Conservation (phyloP, 2,113 vertebrate genomes). For the Lampris incognitus region DNA sequence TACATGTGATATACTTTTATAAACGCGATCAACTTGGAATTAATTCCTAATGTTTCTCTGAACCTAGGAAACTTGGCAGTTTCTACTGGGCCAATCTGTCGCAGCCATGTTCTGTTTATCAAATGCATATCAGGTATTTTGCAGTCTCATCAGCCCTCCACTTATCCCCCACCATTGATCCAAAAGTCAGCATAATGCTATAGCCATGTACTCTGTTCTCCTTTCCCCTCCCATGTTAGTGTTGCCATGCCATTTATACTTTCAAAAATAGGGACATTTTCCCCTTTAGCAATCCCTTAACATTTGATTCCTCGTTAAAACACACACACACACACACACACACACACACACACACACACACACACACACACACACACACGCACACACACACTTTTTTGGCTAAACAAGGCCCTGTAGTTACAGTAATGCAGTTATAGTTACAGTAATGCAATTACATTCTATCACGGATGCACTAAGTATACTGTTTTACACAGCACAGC, state of each 20-base stretch:
- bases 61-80: not conserved
- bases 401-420: too few species aligned
- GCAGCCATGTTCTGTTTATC: conserved; percentile 19
- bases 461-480: conserved; percentile 40
- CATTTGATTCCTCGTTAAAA: conserved; percentile 34
- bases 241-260: conserved; percentile 1
- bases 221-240: conserved; percentile 9
- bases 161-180: conserved; percentile 29
- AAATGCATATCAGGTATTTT: conserved; percentile 27
- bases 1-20: too few species aligned
- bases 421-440: conserved; percentile 19
- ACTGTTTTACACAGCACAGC: conserved; percentile 14
- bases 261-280: conserved; percentile 32
- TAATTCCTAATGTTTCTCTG: not conserved
- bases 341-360: too few species aligned
- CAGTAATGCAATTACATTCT: conserved; percentile 38
- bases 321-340: too few species aligned
- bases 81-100: not conserved
- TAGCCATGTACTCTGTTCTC: conserved; percentile 10
- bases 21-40: not conserved
- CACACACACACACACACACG: too few species aligned
- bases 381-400: too few species aligned
- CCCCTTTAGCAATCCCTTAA: conserved; percentile 43
- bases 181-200: conserved; percentile 23
- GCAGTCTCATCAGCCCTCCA: conserved; percentile 16